Evolutionary conservation across 2,113 vertebrate genomes (phyloP), one percentile per base, ranked within the genome.

Genomic region (Orthonyx spaldingii): DNA sequence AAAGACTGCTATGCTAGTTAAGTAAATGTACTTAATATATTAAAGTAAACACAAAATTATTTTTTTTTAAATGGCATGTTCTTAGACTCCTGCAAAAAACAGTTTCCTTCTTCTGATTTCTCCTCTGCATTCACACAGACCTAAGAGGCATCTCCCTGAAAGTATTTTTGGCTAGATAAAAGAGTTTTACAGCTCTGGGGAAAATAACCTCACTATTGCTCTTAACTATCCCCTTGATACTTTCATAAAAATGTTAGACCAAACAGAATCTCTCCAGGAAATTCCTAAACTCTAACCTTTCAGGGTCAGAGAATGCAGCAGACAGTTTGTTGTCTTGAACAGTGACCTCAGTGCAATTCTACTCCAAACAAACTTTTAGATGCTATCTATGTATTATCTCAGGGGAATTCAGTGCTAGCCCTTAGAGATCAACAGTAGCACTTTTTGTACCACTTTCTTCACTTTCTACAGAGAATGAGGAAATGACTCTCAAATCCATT

Each of bases 241-340:
- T 97, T 97, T 94, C 84, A 93, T 97, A 96, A 97, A 95, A 97
- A 97, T 86, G 82, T 93, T 94, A 98, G 97, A 97, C 97, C 97
- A 98, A 98, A 97, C 97, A 98, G 94, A 97, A 83, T 97, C 94
- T 95, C 94, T 96, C 93, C 96, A 98, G 97, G 97, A 98, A 98
- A 98, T 98, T 98, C 98, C 97, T 98, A 59, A 97, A 97, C 96
- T 97, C 88, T 98, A 97, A 98, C 97, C 97, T 98, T 98, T 98
- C 41, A 70, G 97, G 98, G 98, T 98, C 97, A 98, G 52, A 91
- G 96, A 97, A 97, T 94, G 95, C 94, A 93, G 93, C 90, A 97
- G 96, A 96, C 95, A 81, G 94, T 96, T 98, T 97, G 97, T 97
- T 97, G 97, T 96, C 97, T 96, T 97, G 95, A 97, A 97, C 91